Evolutionary conservation across 2,797 vertebrate genomes (phyloP).

Genomic region (Mormyrus hasselquistii): DNA sequence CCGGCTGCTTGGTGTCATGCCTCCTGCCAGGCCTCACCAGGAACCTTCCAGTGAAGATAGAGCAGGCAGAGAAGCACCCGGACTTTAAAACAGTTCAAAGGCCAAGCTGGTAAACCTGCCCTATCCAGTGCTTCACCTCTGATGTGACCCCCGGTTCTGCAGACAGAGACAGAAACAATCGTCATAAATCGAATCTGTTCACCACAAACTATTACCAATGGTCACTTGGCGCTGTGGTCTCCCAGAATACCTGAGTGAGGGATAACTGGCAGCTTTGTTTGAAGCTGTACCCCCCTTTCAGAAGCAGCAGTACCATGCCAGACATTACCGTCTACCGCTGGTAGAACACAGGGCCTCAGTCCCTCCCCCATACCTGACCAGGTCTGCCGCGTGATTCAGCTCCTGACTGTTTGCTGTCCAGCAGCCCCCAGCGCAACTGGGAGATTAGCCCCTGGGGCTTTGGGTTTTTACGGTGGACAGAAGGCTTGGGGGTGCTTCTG

Average conservation of each 20-base stretch:
- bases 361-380: neutral
- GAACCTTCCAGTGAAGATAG: neutral
- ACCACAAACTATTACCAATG: constrained; percentile 68
- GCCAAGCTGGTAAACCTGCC: constrained; percentile 17
- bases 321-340: constrained; percentile 64
- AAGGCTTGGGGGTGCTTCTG: neutral
- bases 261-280: constrained; percentile 64
- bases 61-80: neutral
- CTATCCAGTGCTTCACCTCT: neutral
- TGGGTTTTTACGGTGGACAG: constrained; percentile 6
- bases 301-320: constrained; percentile 62
- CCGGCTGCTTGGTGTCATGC: neutral
- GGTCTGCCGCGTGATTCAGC: neutral
- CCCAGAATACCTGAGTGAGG: constrained; percentile 69
- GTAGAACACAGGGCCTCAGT: constrained; percentile 42
- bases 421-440: neutral
- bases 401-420: neutral
- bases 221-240: constrained; percentile 66
- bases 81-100: neutral
- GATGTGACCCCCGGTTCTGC: neutral
- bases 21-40: neutral
- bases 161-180: constrained; percentile 52
- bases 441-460: neutral
- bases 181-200: constrained; percentile 71
- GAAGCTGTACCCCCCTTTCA: constrained; percentile 68